Evolutionary conservation across 2,113 vertebrate species (phyloP), one percentile per base, ranked within the genome.

Genomic region (Clarias macrocephalus): DNA sequence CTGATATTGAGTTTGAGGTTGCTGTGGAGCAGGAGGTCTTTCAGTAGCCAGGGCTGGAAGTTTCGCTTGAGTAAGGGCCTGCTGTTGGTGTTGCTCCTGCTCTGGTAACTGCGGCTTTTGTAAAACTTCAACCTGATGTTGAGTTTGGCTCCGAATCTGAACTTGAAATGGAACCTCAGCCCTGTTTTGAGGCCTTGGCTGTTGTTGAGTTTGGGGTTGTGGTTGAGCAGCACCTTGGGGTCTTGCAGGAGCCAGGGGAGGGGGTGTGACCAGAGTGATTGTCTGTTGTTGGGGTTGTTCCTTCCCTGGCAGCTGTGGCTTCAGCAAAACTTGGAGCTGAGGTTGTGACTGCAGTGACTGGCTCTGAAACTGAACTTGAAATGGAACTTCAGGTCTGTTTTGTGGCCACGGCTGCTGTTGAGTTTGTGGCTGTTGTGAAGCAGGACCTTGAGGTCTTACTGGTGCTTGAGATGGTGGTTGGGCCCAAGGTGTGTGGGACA

Each of bases 41-140:
- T 83, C 70, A 72, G 89, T 81, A 65, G 18, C 84, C 70, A 86
- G 82, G 57, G 16, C 23, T 2, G 90, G 89, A 85, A 91, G 89
- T 83, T 88, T 91, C 72, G 91, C 63, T 57, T 89, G 80, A 73
- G 91, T 33, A 89, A 82, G 4, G 93, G 70, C 63, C 56, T 89
- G 83, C 12, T 79, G 37, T 54, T 66, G 86, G 65, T 60, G 15
- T 70, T 48, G 77, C 33, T 88, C 88, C 65, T 52, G 28, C 60
- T 72, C 91, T 73, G 91, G 89, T 37, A 91, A 90, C 23, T 94
- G 93, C 0, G 88, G 33, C 2, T 72, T 89, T 33, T 81, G 76
- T 86, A 89, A 82, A 57, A 16, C 57, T 59, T 59, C 3, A 16
- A 59, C 16, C 2, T 59, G 16, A 59, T 5, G 66, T 42, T 76